Evolutionary conservation across 92 coral and sea anemone species (phyloP).

Genomic region (Epizoanthus ramosus): DNA sequence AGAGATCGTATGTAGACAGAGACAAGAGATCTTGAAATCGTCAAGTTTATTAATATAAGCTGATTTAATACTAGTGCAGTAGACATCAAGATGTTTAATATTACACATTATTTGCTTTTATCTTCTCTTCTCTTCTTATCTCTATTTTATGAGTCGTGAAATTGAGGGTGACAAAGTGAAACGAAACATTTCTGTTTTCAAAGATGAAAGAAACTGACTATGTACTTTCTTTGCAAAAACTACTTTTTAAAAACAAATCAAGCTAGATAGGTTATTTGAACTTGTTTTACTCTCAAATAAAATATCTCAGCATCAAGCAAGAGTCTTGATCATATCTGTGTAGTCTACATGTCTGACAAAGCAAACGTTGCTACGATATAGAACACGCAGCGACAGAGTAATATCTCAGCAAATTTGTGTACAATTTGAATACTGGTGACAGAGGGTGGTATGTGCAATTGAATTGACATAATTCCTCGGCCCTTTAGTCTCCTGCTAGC

Average conservation of each 20-base stretch:
- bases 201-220: not conserved
- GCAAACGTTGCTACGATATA: not conserved
- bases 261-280: no score
- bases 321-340: not conserved
- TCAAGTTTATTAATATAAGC: not conserved
- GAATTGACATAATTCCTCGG: constrained; percentile 8
- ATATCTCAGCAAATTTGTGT: constrained; percentile 9
- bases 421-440: constrained; percentile 7
- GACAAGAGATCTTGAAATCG: not conserved
- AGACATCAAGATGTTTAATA: not conserved
- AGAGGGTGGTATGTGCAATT: constrained; percentile 28
- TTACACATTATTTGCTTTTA: not conserved
- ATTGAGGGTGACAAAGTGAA: not conserved
- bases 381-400: not conserved
- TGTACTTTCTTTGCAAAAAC: not conserved
- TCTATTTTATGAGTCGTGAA: not conserved
- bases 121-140: not conserved
- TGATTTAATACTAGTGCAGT: not conserved
- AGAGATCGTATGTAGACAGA: not conserved
- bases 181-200: not conserved
- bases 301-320: not conserved
- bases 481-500: constrained; percentile 9
- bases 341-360: not conserved
- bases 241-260: not conserved
- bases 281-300: not conserved